phyloP scores from a whole-genome alignment of 2,797 vertebrate species.

The Tapera naevia region DNA sequence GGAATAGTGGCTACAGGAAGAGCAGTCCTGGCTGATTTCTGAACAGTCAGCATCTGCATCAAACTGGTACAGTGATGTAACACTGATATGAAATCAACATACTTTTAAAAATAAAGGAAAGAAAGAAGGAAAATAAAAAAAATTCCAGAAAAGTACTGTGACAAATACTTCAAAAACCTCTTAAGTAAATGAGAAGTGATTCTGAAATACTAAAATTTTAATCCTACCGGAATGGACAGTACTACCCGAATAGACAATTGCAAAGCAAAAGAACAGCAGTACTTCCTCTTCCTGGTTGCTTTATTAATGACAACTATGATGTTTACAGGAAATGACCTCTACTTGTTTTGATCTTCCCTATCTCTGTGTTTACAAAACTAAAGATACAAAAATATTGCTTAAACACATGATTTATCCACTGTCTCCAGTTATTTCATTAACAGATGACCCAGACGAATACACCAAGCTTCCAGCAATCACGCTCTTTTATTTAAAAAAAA shows the following conservation, averaged over 20 bases:
- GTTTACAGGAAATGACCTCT: not conserved
- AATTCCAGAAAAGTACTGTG: not conserved
- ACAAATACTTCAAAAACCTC: not conserved
- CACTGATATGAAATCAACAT: not conserved
- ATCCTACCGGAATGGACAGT: too few species aligned
- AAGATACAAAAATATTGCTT: not conserved
- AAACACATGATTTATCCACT: not conserved
- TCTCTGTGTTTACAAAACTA: not conserved
- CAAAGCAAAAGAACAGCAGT: not conserved
- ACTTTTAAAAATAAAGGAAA: not conserved
- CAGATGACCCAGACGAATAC: not conserved
- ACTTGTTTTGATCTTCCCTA: not conserved
- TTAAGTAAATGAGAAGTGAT: not conserved
- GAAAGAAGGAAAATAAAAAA: not conserved
- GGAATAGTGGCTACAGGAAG: not conserved
- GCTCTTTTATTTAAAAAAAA: too few species aligned
- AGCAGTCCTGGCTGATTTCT: fast-evolving
- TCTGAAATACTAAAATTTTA: not conserved
- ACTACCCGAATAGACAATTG: not conserved
- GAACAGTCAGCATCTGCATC: not conserved
- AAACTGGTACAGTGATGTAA: not conserved
- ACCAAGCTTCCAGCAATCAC: not conserved
- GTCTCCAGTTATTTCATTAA: not conserved
- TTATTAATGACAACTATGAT: not conserved
- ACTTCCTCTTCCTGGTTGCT: not conserved